A percentile compares a stretch with the other conserved stretches of the same genome.
Conservation (phyloP, 2,888 invertebrate genomes). For the Chrysopilus asiliformis region DNA sequence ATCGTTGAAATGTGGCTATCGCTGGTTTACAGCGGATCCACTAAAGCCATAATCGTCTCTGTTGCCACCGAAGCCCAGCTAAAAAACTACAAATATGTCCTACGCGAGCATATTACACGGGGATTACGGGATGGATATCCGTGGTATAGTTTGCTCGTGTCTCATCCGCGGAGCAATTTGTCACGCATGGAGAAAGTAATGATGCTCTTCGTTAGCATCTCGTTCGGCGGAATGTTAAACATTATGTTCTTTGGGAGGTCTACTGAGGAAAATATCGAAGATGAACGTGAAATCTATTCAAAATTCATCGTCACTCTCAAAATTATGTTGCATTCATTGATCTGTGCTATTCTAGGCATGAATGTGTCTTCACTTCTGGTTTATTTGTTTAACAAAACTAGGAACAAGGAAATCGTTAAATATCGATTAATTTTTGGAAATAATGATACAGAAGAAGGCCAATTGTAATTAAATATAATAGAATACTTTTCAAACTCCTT, state of each 20-base stretch:
- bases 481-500: no score
- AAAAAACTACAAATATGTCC: conserved; percentile 5
- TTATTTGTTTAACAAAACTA: no score
- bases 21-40: conserved; percentile 5
- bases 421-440: no score
- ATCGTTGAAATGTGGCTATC: conserved; percentile 17
- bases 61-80: conserved; percentile 3
- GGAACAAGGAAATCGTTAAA: no score
- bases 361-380: no score
- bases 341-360: conserved; percentile 5
- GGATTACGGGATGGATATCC: conserved; percentile 3
- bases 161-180: conserved; percentile 5
- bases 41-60: neutral
- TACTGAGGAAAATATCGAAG: conserved; percentile 10
- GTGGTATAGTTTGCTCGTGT: conserved; percentile 3
- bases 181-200: conserved; percentile 10
- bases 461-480: no score
- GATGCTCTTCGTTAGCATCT: conserved; percentile 2
- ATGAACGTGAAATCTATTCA: conserved; percentile 8
- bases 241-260: conserved; percentile 8
- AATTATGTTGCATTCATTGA: conserved; percentile 1
- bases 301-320: conserved; percentile 2
- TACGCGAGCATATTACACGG: conserved; percentile 5
- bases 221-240: conserved; percentile 6
- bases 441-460: no score